Evolutionary conservation across 2,113 vertebrate species (phyloP).

Genomic region (Sarotherodon lohbergeri): DNA sequence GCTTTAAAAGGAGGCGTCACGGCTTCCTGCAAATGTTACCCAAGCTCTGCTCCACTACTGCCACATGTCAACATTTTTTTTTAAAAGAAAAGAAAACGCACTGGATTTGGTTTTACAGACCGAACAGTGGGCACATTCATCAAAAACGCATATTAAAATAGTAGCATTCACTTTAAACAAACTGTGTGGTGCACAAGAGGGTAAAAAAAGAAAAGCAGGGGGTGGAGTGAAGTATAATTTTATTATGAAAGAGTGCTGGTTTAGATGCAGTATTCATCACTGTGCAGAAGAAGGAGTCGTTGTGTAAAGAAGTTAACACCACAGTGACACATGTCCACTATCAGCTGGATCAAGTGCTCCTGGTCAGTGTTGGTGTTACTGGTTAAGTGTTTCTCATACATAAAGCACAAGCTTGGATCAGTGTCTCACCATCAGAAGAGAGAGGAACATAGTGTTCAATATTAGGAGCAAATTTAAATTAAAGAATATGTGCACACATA

Average conservation of each 20-base stretch:
- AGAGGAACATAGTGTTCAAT: neutral
- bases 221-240: neutral
- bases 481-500: neutral
- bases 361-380: neutral
- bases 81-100: neutral
- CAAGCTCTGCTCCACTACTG: neutral
- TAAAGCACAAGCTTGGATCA: neutral
- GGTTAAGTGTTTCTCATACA: neutral
- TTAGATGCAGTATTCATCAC: neutral
- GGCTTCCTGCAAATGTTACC: neutral
- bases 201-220: neutral
- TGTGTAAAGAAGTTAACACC: neutral
- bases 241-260: neutral
- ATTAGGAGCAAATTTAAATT: neutral
- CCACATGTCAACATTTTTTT: neutral
- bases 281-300: neutral
- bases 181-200: neutral
- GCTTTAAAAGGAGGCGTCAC: neutral
- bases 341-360: neutral
- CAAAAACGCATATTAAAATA: neutral
- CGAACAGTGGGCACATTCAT: neutral
- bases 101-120: neutral
- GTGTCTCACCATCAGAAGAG: neutral
- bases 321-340: neutral
- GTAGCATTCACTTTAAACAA: neutral